These are phyloP conservation scores for Loriculus beryllinus DNA, from an alignment of 2,797 vertebrate species.

Conservation along the genomic window DNA sequence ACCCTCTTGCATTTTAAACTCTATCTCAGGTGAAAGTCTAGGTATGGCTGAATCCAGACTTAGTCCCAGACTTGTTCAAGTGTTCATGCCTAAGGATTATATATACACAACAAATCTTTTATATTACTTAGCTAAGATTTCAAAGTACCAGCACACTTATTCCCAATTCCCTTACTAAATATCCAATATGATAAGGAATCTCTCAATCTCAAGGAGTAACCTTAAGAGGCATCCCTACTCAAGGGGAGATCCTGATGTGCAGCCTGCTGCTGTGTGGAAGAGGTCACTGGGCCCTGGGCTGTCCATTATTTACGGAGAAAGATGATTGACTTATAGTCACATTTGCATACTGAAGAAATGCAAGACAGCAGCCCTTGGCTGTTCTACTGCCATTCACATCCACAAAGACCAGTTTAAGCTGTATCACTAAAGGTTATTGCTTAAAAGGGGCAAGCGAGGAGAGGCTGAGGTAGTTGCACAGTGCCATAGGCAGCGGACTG, in stretches of 20 bases:
- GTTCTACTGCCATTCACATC: neutral
- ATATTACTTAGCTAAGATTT: neutral
- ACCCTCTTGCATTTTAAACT: neutral
- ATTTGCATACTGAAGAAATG: rapidly evolving
- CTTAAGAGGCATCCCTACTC: neutral
- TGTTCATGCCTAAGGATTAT: too few relatives aligned
- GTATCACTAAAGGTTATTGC: neutral
- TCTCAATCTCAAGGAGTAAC: neutral
- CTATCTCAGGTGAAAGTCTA: neutral
- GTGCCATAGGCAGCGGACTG: neutral
- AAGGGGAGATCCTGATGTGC: neutral
- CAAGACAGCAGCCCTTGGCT: neutral
- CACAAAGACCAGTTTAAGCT: neutral
- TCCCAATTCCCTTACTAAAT: neutral
- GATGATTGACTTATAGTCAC: too few relatives aligned
- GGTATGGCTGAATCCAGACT: neutral
- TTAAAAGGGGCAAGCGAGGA: neutral
- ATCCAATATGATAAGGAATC: neutral
- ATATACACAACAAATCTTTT: rapidly evolving
- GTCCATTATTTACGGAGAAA: too few relatives aligned
- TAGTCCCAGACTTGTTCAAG: too few relatives aligned
- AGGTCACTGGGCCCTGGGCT: neutral
- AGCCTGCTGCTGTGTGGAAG: neutral
- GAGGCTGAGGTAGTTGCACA: neutral
- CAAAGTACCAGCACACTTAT: neutral